A percentile compares a stretch with the other conserved stretches of the same genome.
These are phyloP conservation scores for Heliconius nattereri DNA, from an alignment of 1,140 invertebrate genomes.

Conservation along the genomic window DNA sequence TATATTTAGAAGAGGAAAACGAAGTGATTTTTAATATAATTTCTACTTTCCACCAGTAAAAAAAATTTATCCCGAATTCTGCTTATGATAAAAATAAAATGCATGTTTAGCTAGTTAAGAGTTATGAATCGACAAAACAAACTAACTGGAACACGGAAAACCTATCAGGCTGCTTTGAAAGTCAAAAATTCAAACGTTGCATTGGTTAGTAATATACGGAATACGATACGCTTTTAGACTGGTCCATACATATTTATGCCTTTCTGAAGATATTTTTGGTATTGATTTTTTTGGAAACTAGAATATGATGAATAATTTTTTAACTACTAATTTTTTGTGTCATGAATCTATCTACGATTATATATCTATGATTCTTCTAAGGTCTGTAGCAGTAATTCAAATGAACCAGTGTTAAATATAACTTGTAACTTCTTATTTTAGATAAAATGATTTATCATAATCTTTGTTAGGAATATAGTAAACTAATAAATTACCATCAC, in stretches of 20 bases:
- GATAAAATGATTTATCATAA: too few relatives aligned
- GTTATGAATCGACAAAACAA: slow-evolving; percentile 44
- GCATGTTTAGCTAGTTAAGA: slow-evolving; percentile 30
- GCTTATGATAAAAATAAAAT: slow-evolving; percentile 35
- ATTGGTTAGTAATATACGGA: slow-evolving; percentile 2
- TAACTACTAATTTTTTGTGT: too few relatives aligned
- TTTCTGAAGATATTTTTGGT: slow-evolving; percentile 1
- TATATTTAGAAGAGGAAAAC: too few relatives aligned
- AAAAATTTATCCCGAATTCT: slow-evolving; percentile 30
- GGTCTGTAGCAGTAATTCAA: too few relatives aligned
- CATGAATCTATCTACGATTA: too few relatives aligned
- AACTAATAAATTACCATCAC: too few relatives aligned
- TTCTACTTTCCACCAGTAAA: not conserved
- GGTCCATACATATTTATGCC: not conserved
- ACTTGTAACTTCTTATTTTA: too few relatives aligned
- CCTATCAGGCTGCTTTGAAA: slow-evolving; percentile 49
- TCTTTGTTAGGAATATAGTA: too few relatives aligned
- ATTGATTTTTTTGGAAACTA: not conserved
- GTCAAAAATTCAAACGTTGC: slow-evolving; percentile 22
- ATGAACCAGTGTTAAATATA: too few relatives aligned
- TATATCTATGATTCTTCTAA: too few relatives aligned
- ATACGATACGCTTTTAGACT: slow-evolving; percentile 6
- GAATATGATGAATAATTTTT: too few relatives aligned
- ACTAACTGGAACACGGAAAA: slow-evolving; percentile 50
- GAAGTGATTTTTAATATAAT: too few relatives aligned